These are phyloP conservation scores for Sebastes dallii DNA, from an alignment of 2,797 vertebrate species.

Conservation along the genomic window DNA sequence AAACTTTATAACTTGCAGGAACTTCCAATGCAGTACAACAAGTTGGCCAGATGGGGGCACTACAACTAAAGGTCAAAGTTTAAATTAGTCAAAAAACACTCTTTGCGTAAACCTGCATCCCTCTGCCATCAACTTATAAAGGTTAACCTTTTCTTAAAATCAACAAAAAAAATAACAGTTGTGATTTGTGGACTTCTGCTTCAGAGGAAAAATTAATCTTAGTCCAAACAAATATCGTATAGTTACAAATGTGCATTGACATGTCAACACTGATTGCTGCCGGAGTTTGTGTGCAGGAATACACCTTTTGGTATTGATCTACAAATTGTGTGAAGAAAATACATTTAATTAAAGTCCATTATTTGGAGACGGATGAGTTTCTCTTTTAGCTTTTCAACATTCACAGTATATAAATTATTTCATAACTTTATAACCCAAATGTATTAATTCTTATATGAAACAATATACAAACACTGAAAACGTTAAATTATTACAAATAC, in stretches of 20 bases:
- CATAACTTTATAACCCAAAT: not conserved
- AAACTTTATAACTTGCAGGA: not conserved
- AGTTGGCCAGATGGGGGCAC: constrained; percentile 60
- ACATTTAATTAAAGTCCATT: not conserved
- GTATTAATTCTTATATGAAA: not conserved
- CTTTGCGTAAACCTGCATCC: not conserved
- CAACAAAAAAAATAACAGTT: not conserved
- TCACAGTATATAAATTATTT: not conserved
- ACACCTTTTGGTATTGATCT: not conserved
- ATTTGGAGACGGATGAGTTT: not conserved
- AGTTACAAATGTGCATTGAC: not conserved
- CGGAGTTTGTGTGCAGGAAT: not conserved
- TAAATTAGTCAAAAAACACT: constrained; percentile 4
- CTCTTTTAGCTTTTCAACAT: not conserved
- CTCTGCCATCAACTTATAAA: not conserved
- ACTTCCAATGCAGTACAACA: constrained; percentile 38
- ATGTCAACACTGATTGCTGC: not conserved
- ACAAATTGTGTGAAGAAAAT: not conserved
- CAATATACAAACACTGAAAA: not conserved
- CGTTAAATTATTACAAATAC: not conserved
- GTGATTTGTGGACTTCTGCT: not conserved
- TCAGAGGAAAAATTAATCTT: not conserved
- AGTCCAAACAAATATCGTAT: not conserved
- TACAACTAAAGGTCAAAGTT: constrained; percentile 55
- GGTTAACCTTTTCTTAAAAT: not conserved